Evolutionary conservation across 2,888 invertebrate genomes (phyloP).

Genomic region (Steinernema scapterisci): DNA sequence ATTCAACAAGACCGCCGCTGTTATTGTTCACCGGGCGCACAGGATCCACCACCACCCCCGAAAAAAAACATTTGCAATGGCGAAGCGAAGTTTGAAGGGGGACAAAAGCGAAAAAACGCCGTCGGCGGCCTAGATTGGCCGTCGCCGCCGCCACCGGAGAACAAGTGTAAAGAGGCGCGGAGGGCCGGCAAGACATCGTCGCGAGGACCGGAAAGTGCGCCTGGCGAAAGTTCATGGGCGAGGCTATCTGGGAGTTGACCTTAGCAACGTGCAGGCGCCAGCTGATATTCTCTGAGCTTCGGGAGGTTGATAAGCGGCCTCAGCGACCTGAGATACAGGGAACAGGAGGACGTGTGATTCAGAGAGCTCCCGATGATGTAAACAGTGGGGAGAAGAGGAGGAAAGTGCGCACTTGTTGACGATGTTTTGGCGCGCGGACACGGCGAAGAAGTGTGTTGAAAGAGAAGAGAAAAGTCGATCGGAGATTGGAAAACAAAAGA

Average conservation of each 20-base stretch:
- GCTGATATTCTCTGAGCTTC: not conserved
- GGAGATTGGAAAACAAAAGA: not conserved
- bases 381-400: not conserved
- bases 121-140: constrained; percentile 19
- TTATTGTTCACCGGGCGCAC: constrained; percentile 16
- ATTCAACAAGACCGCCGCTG: not conserved
- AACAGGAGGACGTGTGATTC: not conserved
- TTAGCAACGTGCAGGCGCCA: not conserved
- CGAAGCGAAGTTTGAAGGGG: constrained; percentile 17
- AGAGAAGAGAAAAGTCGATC: not conserved
- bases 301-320: not conserved
- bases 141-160: not conserved
- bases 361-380: not conserved
- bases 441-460: not conserved
- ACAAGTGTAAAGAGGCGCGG: not conserved
- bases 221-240: constrained; percentile 7
- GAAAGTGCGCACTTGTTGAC: constrained; percentile 10
- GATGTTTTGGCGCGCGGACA: not conserved
- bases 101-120: constrained; percentile 13
- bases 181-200: constrained; percentile 10
- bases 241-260: not conserved
- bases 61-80: constrained; percentile 12
- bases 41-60: too few species aligned
- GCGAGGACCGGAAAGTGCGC: constrained; percentile 30
- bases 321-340: too few species aligned